A percentile compares a stretch with the other conserved stretches of the same genome.
These are phyloP conservation scores for Butorides virescens DNA, from an alignment of 2,113 vertebrate genomes.

Conservation along the genomic window DNA sequence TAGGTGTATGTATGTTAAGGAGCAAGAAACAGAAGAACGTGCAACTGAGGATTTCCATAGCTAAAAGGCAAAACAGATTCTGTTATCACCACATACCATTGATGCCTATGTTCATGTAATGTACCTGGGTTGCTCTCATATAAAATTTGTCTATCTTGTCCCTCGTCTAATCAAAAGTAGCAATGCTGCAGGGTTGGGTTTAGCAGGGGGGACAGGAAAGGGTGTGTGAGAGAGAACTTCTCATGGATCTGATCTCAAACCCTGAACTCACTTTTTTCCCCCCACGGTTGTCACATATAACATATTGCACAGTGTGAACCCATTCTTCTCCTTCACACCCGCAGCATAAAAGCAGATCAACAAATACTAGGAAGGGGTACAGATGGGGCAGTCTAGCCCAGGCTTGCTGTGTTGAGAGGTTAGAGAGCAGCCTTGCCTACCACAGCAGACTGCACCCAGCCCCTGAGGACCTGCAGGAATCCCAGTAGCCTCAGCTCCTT, in stretches of 20 bases:
- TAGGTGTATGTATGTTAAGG: background rate
- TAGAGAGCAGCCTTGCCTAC: background rate
- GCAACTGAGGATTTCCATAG: background rate
- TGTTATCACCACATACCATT: background rate
- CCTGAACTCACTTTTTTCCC: background rate
- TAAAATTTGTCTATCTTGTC: background rate
- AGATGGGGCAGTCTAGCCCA: background rate
- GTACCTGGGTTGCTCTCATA: background rate
- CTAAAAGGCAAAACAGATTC: background rate
- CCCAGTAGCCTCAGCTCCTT: background rate
- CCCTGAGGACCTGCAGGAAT: background rate
- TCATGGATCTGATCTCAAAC: background rate
- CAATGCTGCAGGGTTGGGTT: background rate
- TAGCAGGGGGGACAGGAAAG: background rate
- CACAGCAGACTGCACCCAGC: background rate
- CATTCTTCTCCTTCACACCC: background rate
- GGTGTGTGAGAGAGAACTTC: background rate
- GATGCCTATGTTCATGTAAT: background rate
- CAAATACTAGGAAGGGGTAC: background rate
- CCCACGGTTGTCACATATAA: background rate
- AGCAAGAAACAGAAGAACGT: background rate
- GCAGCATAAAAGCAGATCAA: background rate
- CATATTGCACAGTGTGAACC: background rate
- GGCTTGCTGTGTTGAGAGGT: background rate
- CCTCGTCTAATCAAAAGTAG: background rate